phyloP scores from a whole-genome alignment of 2,113 vertebrate genomes.

The Eulacestoma nigropectus region DNA sequence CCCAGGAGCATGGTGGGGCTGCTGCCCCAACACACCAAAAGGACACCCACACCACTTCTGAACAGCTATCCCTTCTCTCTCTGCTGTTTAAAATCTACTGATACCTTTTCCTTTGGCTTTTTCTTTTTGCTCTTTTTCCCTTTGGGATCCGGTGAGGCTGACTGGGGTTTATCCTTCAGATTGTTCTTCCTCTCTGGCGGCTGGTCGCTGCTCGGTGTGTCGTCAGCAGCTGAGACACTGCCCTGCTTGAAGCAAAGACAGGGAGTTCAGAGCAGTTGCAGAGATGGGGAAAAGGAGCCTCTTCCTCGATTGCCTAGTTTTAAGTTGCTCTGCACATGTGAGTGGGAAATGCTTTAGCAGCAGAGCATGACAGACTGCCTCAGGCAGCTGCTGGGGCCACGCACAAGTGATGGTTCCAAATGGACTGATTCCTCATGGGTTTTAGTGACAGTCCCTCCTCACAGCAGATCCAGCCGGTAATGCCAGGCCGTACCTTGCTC shows the following conservation, averaged over 20 bases:
- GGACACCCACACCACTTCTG: background rate
- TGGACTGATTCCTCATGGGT: background rate
- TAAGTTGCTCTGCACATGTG: background rate
- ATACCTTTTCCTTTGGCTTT: conserved; percentile 86
- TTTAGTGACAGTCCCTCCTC: background rate
- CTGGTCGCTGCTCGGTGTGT: conserved; percentile 87
- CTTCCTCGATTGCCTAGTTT: background rate
- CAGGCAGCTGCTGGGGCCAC: background rate
- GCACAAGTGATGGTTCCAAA: background rate
- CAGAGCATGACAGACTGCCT: background rate
- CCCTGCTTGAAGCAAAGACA: conserved; percentile 70
- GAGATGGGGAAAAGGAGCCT: background rate
- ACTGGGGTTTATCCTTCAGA: conserved; percentile 55
- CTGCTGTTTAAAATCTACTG: background rate
- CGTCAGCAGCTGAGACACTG: conserved; percentile 84
- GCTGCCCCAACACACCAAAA: background rate
- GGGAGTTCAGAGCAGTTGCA: background rate
- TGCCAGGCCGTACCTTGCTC: conserved; percentile 71
- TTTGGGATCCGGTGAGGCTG: conserved; percentile 63
- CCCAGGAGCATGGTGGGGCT: background rate
- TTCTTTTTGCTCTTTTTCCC: conserved; percentile 70
- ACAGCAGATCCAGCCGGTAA: background rate
- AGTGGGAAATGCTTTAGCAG: background rate
- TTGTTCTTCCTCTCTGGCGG: conserved; percentile 59
- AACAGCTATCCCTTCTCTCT: background rate